Evolutionary conservation across 1,140 invertebrate species (phyloP), one percentile per base, ranked within the genome.

Genomic region (Drosophila oshimai): DNA sequence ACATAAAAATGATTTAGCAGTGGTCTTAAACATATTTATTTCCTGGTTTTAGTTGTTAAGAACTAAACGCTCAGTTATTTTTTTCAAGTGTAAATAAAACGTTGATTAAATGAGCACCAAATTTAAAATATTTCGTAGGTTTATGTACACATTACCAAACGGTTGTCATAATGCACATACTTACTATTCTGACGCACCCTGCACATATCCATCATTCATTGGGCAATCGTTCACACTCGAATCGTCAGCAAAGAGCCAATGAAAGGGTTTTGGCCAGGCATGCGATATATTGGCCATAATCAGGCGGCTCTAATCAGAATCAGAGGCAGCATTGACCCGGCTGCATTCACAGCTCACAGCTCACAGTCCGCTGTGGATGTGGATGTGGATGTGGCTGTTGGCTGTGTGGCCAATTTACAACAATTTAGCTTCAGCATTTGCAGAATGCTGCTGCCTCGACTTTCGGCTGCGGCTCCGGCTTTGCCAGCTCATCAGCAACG

Each of bases 261-360:
- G 62, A 44, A 42, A 70, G 65, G 67, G 29, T 33, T 33, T 41
- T 33, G 36, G 36, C 24, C 45, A 13, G 37, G 31, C 68, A 70
- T 71, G 34, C 62, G 60, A 67, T 64, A 65, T 26, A 67, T 68
- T 68, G 64, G 68, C 68, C 71, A 47, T 80, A 80, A 80, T 80
- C 77, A 80, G 71, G 60, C 68, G 68, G 45, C 71, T 75, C 77
- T 80, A 80, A 80, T 80, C 77, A 80, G 69, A 67, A 58, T 49
- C 29, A 54, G 26, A 26, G 58, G 58, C 58, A 61, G 54, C 58
- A 62, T 45, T 62, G 54, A 62, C 37, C 68, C 67, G 28, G 13
- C 67, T 50, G 62, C 60, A 64, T 65, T 18, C 67, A 58, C 54
- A 69, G 70, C 49, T 70, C 44, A 54, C 65, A 20, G 60, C 60